Evolutionary conservation across 2,797 vertebrate species (phyloP).

Genomic region (Gambelia wislizenii): DNA sequence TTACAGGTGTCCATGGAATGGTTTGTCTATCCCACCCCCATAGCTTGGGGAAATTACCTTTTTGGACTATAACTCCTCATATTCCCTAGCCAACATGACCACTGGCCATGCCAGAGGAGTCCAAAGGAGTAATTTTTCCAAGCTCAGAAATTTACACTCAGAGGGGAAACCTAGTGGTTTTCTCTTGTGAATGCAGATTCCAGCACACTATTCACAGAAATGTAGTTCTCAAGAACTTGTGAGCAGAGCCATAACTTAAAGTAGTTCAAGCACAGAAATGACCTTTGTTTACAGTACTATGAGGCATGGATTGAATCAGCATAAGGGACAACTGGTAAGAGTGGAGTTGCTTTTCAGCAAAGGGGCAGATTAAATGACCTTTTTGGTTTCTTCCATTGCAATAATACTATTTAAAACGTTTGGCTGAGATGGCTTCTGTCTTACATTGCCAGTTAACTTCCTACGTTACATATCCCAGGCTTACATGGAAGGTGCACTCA

Average conservation of each 20-base stretch:
- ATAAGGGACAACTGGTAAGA: neutral
- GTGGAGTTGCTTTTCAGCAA: neutral
- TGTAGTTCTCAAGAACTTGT: neutral
- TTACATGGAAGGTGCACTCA: neutral
- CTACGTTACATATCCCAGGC: slow-evolving; percentile 12
- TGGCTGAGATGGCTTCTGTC: neutral
- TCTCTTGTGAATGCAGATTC: neutral
- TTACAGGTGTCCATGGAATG: neutral
- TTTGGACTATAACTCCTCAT: no score
- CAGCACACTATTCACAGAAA: neutral
- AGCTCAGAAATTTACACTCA: no score
- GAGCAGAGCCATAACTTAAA: neutral
- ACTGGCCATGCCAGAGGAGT: no score
- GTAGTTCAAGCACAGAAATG: neutral
- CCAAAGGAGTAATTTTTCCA: no score
- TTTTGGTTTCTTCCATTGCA: neutral
- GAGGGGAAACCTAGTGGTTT: neutral
- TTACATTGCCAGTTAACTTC: neutral
- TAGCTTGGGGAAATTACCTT: no score
- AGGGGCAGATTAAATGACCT: neutral
- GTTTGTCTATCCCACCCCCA: neutral
- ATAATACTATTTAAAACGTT: neutral
- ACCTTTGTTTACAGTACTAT: neutral
- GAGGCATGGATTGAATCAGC: neutral
- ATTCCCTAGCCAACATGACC: no score